Conservation (phyloP, 2,797 vertebrate species). For the Myotis planiceps region DNA sequence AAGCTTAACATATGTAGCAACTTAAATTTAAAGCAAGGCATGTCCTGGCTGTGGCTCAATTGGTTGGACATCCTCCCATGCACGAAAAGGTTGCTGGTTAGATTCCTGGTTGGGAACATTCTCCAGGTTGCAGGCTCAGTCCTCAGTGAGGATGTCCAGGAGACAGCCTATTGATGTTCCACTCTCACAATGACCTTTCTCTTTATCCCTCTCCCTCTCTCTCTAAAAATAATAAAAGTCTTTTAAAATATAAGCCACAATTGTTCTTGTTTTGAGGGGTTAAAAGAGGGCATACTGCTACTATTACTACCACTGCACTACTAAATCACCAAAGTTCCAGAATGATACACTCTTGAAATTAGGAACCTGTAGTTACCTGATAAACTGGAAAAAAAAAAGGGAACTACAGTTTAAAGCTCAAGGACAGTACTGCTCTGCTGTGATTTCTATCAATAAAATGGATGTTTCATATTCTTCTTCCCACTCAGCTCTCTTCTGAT, state of each 20-base stretch:
- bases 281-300: not conserved
- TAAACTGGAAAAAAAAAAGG: too few relatives aligned
- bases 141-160: too few relatives aligned
- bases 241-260: not conserved
- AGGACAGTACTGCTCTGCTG: not conserved
- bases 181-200: too few relatives aligned
- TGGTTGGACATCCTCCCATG: too few relatives aligned
- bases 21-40: too few relatives aligned
- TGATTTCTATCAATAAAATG: not conserved
- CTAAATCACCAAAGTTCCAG: not conserved
- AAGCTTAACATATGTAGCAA: not conserved
- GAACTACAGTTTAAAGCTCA: rapidly evolving
- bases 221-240: too few relatives aligned
- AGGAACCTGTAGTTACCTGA: not conserved
- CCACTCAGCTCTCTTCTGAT: not conserved
- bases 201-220: too few relatives aligned
- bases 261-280: not conserved
- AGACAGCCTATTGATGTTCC: too few relatives aligned
- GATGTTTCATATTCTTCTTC: not conserved
- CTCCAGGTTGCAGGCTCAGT: too few relatives aligned
- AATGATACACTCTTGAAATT: not conserved
- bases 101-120: too few relatives aligned
- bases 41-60: too few relatives aligned
- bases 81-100: too few relatives aligned
- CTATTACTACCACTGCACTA: not conserved